Conservation (phyloP, 1,140 invertebrate genomes). For the Zeugodacus cucurbitae region DNA sequence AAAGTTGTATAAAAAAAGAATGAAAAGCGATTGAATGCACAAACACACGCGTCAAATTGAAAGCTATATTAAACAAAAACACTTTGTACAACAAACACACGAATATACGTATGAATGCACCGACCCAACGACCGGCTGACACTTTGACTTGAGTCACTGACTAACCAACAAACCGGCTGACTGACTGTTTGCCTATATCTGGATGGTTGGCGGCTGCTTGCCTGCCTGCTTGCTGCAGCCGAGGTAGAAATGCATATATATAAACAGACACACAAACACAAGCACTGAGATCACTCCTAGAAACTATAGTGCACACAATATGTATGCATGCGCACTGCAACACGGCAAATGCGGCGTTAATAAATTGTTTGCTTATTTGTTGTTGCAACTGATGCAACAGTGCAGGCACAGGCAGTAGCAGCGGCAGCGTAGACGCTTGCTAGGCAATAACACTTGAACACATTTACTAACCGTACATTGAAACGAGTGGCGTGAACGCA, state of each 20-base stretch:
- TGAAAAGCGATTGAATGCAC: not conserved
- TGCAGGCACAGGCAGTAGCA: not conserved
- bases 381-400: not conserved
- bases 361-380: not conserved
- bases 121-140: slow-evolving; percentile 26
- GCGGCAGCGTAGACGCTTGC: not conserved
- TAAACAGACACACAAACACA: not conserved
- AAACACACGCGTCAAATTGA: not conserved
- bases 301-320: not conserved
- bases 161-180: slow-evolving; percentile 33
- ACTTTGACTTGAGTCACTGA: slow-evolving; percentile 15
- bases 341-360: not conserved
- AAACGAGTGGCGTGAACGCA: not conserved
- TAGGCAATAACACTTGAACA: not conserved
- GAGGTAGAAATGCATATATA: not conserved
- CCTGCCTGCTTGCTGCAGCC: not conserved
- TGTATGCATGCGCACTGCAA: not conserved
- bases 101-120: not conserved
- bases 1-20: not conserved
- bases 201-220: not conserved
- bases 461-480: not conserved
- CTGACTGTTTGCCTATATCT: not conserved
- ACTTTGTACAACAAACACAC: not conserved
- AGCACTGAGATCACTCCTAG: not conserved
- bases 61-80: not conserved